Percentiles rank a stretch among this genome's conserved stretches.
Evolutionary conservation across 2,797 vertebrate species (phyloP).

Genomic region (Anomalospiza imberbis): DNA sequence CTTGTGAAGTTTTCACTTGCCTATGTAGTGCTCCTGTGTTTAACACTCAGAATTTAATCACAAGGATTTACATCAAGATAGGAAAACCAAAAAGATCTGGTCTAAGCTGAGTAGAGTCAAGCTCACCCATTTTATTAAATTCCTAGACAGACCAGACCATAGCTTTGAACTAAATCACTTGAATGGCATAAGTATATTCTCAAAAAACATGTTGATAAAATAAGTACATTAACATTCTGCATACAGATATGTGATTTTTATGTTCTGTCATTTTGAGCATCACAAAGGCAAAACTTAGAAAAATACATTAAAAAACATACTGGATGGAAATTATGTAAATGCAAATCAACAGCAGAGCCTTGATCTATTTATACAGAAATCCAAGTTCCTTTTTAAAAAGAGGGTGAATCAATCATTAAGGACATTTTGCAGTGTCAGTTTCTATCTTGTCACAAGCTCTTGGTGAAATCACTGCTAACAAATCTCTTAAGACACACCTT

Average conservation of each 20-base stretch:
- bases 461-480: background rate
- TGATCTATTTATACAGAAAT: background rate
- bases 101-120: background rate
- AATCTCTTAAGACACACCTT: background rate
- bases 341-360: background rate
- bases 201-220: background rate
- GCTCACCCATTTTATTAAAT: background rate
- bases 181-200: background rate
- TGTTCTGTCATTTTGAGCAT: background rate
- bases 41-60: background rate
- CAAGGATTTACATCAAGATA: background rate
- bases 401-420: background rate
- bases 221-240: background rate
- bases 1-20: background rate
- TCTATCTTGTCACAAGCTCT: background rate
- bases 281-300: background rate
- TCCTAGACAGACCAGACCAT: background rate
- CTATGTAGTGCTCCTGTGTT: background rate
- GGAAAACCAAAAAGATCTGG: background rate
- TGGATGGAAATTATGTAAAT: background rate
- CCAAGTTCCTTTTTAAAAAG: background rate
- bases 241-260: background rate
- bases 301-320: background rate
- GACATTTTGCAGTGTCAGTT: background rate
- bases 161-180: background rate